A percentile compares a stretch with the other conserved stretches of the same genome.
These are phyloP conservation scores for Acholoe squamosa DNA, from an alignment of 2,888 invertebrate genomes.

Conservation along the genomic window DNA sequence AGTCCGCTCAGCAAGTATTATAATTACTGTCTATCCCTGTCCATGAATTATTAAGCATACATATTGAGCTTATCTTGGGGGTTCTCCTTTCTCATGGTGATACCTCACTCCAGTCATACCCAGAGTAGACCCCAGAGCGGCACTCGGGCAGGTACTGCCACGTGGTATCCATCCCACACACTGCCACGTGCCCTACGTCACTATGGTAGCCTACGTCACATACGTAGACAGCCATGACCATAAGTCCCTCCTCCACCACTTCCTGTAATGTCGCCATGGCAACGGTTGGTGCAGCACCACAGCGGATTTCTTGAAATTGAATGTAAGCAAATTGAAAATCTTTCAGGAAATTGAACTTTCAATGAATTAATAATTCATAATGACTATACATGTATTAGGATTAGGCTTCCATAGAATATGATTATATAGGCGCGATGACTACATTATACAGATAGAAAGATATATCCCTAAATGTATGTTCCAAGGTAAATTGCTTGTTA, in stretches of 20 bases:
- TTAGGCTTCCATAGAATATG: too few species aligned
- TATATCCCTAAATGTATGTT: too few species aligned
- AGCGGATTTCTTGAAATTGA: background rate
- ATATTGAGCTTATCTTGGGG: too few species aligned
- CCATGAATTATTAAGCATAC: too few species aligned
- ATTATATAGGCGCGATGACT: too few species aligned
- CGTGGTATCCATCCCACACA: background rate
- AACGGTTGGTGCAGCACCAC: background rate
- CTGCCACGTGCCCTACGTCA: background rate
- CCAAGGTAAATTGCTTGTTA: too few species aligned
- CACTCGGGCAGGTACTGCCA: background rate
- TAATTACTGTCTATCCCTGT: too few species aligned
- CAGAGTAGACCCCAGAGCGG: background rate
- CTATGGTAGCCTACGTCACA: background rate
- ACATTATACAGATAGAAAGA: too few species aligned
- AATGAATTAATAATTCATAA: too few species aligned
- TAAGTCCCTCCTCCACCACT: background rate
- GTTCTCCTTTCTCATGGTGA: background rate
- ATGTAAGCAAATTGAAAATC: background rate
- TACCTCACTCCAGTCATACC: slow-evolving; percentile 34
- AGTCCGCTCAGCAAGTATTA: too few species aligned
- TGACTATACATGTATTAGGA: too few species aligned
- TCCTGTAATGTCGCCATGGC: background rate
- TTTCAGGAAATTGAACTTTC: too few species aligned
- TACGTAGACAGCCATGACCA: background rate